These are phyloP conservation scores for Agrilus mali DNA, from an alignment of 2,888 invertebrate species.

Conservation along the genomic window DNA sequence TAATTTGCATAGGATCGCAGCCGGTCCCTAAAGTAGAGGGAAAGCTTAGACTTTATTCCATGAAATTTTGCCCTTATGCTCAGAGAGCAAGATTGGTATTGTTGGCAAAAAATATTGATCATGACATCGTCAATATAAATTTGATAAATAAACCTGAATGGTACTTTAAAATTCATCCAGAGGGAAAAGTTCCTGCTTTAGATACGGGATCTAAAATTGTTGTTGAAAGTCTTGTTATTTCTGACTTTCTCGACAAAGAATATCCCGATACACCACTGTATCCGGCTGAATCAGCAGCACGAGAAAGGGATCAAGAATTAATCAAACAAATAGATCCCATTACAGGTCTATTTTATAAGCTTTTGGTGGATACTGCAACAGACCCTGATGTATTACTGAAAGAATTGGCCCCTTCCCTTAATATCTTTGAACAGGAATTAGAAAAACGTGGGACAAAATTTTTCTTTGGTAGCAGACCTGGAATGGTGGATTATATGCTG, in stretches of 20 bases:
- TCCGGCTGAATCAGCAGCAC: constrained; percentile 32
- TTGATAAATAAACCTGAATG: constrained; percentile 73
- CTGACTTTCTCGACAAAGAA: constrained; percentile 42
- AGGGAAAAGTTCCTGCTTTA: constrained; percentile 39
- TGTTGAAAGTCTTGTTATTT: constrained; percentile 41
- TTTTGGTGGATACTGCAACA: constrained; percentile 18
- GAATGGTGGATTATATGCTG: constrained; percentile 30
- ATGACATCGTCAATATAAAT: constrained; percentile 64
- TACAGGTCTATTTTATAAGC: constrained; percentile 16
- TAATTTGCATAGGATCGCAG: constrained; percentile 48
- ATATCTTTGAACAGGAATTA: constrained; percentile 26
- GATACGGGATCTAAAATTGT: constrained; percentile 35
- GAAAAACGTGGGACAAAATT: constrained; percentile 19
- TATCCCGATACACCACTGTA: constrained; percentile 38
- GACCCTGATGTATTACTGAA: constrained; percentile 24
- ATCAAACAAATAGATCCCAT: constrained; percentile 23
- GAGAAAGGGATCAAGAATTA: constrained; percentile 23
- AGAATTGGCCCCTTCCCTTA: constrained; percentile 19
- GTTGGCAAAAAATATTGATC: constrained; percentile 61
- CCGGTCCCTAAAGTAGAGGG: constrained; percentile 49
- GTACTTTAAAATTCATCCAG: constrained; percentile 51
- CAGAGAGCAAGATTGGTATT: constrained; percentile 62
- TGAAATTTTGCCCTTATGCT: constrained; percentile 77
- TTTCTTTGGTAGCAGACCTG: constrained; percentile 27
- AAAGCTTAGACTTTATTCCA: constrained; percentile 62